Percentiles rank a stretch among this genome's conserved stretches.
Conservation (phyloP, 2,113 vertebrate genomes). For the Chaenocephalus aceratus region DNA sequence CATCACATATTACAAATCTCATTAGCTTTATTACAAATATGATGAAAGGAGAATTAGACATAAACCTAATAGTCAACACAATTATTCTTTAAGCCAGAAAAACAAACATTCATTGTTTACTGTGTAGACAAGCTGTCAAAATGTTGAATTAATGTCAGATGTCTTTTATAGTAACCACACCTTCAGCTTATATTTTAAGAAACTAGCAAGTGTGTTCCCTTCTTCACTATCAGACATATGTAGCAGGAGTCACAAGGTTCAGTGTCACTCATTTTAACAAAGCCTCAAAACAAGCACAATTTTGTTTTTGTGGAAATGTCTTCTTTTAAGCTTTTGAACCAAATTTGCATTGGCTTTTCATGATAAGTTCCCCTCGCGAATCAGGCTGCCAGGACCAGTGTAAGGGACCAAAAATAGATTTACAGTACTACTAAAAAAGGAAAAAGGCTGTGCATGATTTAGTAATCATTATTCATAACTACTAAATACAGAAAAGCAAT, state of each 20-base stretch:
- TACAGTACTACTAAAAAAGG: not conserved
- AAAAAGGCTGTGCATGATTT: not conserved
- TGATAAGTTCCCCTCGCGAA: not conserved
- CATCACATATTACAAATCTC: not conserved
- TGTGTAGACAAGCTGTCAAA: not conserved
- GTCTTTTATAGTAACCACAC: not conserved
- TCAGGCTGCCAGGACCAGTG: not conserved
- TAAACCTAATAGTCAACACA: not conserved
- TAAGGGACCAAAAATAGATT: constrained; percentile 1
- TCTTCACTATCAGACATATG: not conserved
- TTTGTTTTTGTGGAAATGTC: not conserved
- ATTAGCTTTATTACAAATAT: not conserved
- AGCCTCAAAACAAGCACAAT: not conserved
- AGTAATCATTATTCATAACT: not conserved
- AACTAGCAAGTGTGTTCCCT: not conserved
- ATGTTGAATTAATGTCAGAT: not conserved
- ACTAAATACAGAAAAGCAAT: not conserved
- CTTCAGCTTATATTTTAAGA: not conserved
- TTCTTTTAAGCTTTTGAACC: not conserved
- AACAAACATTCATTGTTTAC: not conserved
- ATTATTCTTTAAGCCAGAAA: not conserved
- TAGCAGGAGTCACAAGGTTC: not conserved
- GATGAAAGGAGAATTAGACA: not conserved
- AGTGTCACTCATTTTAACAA: not conserved
- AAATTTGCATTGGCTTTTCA: not conserved